phyloP scores from a whole-genome alignment of 30 jellyfish, hydroid and myxozoan genomes.

The Aurelia coerulea region DNA sequence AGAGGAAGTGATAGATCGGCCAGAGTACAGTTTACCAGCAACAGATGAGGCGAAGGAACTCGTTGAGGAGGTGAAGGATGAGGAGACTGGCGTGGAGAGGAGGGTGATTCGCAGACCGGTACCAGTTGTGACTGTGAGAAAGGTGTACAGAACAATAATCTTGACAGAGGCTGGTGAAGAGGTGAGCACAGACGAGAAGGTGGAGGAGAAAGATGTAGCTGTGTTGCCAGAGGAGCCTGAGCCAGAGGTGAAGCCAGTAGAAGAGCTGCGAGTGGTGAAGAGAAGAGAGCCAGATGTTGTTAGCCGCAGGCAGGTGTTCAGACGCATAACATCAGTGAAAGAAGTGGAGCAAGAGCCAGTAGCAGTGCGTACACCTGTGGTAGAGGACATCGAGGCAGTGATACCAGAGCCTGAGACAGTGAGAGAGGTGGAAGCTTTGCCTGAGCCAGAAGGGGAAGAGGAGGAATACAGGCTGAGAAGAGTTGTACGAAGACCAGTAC shows the following conservation, averaged over 20 bases:
- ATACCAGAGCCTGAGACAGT: no score
- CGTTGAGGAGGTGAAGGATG: conserved; percentile 61
- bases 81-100: conserved; percentile 55
- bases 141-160: conserved; percentile 74
- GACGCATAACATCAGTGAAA: no score
- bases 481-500: no score
- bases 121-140: conserved; percentile 86
- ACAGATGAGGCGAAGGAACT: conserved; percentile 49
- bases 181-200: conserved; percentile 32
- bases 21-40: conserved; percentile 69
- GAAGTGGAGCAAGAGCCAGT: no score
- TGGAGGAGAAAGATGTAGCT: conserved; percentile 5
- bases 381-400: no score
- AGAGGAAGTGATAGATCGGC: conserved; percentile 47
- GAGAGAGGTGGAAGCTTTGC: no score
- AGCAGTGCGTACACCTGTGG: no score
- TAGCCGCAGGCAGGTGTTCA: no score
- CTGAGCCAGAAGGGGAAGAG: no score
- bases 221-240: not conserved
- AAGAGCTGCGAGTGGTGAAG: conserved; percentile 31
- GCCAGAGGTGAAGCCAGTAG: conserved; percentile 9
- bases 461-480: no score
- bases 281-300: no score
- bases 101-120: conserved; percentile 78
- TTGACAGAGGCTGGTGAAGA: conserved; percentile 47